Evolutionary conservation across 2,113 vertebrate species (phyloP), one percentile per base, ranked within the genome.

Genomic region (Pachycephala philippinensis): DNA sequence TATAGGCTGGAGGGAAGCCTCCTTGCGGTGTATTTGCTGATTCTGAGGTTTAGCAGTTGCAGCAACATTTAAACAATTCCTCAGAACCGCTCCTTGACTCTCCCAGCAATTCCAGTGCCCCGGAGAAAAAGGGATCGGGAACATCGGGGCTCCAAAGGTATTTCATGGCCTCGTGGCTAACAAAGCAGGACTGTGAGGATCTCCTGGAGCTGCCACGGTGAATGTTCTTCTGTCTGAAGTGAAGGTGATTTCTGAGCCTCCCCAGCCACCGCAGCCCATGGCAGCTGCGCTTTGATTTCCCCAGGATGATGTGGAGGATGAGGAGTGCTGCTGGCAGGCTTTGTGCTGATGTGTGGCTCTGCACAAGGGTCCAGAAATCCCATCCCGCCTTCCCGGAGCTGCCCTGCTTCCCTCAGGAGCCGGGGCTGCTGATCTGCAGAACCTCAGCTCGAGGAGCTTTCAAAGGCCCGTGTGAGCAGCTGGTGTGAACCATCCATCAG

Each of bases 401-500:
- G 85, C 61, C 77, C 61, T 82, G 91, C 74, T 92, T 71, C 92
- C 18, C 78, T 82, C 70, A 76, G 90, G 78, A 85, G 49, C 76
- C 77, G 39, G 60, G 21, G 89, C 45, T 0, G 2, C 80, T 63
- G 90, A 31, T 91, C 49, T 95, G 89, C 87, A 85, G 91, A 96
- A 76, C 77, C 65, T 91, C 89, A 65, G 66, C 74, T 85, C 16
- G 40, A 93, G 84, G 65, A 95, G 77, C 49, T 94, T 94, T 89
- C 70, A 61, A 60, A 82, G 78, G 74, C 31, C 26, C 40, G 2
- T 84, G 72, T 27, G 63, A 92, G 89, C 74, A 95, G 87, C 72
- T 71, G 54, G 89, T 50, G 81, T 3, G 12, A 94, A 82, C 81
- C 89, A 97, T 96, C 70, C 94, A 65, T 95, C 91, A 95, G 84